A percentile compares a stretch with the other conserved stretches of the same genome.
Evolutionary conservation across 1,140 invertebrate species (phyloP).

Genomic region (Eumaeus atala): DNA sequence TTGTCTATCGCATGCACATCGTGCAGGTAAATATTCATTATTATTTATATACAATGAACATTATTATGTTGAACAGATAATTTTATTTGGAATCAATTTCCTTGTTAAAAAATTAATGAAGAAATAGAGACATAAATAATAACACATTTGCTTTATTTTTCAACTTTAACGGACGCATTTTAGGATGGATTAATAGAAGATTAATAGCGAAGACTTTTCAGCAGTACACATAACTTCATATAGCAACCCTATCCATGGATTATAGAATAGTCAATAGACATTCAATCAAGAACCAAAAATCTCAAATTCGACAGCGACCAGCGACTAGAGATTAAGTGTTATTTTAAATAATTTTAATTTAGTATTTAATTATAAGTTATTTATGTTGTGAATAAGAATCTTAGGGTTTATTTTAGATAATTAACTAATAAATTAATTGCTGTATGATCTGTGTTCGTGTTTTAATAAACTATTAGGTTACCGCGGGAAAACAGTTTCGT

Average conservation of each 20-base stretch:
- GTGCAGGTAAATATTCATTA: no score
- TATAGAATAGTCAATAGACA: not conserved
- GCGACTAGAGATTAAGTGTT: constrained; percentile 3
- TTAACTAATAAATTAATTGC: constrained; percentile 9
- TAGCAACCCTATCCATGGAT: not conserved
- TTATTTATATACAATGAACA: no score
- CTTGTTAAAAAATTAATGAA: no score
- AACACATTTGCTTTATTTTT: no score
- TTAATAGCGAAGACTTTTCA: no score
- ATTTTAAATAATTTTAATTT: not conserved
- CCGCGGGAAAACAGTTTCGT: constrained; percentile 70
- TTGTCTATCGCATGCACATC: no score
- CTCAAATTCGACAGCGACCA: not conserved
- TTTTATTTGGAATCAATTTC: no score
- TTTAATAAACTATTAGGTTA: constrained; percentile 45
- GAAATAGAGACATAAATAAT: no score
- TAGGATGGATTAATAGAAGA: no score
- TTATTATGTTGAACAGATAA: no score
- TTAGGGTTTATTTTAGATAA: not conserved
- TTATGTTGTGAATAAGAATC: constrained; percentile 5
- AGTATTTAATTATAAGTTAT: not conserved
- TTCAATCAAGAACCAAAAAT: not conserved
- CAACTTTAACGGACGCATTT: no score
- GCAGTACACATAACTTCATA: no score
- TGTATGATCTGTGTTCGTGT: constrained; percentile 12